Base-by-base conservation (phyloP, 2,113 vertebrate genomes). In the Myiagra hebetior region DNA sequence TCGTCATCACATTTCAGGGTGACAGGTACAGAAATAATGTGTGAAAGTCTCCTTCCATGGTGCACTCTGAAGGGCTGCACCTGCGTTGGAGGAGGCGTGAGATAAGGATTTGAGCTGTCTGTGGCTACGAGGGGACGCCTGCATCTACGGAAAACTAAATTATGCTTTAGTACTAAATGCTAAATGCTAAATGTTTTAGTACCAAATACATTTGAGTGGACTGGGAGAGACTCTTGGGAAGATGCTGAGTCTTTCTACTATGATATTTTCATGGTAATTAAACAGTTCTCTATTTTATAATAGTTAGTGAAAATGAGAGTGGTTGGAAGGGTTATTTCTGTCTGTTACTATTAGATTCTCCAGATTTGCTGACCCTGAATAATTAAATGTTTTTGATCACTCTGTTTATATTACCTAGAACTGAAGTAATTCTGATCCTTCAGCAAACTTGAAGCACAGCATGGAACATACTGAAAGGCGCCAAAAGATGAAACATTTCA, bases 371-470 rank as follows among this genome's bases (percentile, higher is more conserved):
- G 72, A 95, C 94, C 91, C 95, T 86, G 72, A 97, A 87, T 96
- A 93, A 94, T 94, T 96, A 97, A 96, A 76, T 94, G 73, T 91
- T 94, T 96, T 96, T 98, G 97, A 97, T 97, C 92, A 89, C 94
- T 92, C 72, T 89, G 68, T 97, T 97, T 97, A 91, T 90, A 97
- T 95, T 94, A 96, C 93, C 90, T 94, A 92, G 96, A 97, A 97
- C 96, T 93, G 96, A 98, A 96, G 93, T 91, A 93, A 94, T 97
- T 97, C 95, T 97, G 97, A 98, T 98, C 95, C 96, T 93, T 96
- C 95, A 95, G 95, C 92, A 96, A 96, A 95, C 96, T 96, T 93
- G 93, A 93, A 96, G 97, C 97, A 96, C 72, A 97, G 95, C 95
- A 94, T 92, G 94, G 78, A 96, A 98, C 96, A 92, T 97, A 93